phyloP scores from a whole-genome alignment of 1,140 invertebrate species.

The Ips typographus region DNA sequence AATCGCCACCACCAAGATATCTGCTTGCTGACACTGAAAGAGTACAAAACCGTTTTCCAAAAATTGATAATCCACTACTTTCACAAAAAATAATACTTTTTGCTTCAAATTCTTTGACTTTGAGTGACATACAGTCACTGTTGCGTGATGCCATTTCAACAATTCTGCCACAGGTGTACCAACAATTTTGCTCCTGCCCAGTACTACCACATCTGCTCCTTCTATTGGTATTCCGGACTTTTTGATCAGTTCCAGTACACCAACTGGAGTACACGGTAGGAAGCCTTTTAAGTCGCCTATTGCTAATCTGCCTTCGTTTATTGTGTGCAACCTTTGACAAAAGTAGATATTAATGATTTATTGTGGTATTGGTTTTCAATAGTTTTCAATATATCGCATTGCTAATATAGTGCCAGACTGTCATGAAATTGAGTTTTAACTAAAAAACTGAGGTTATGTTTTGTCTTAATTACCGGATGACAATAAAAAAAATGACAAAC shows the following conservation, averaged over 20 bases:
- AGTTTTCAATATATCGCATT: too few species aligned
- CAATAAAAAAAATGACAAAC: too few species aligned
- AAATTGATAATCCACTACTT: neutral
- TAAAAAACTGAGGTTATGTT: too few species aligned
- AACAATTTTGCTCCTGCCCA: slow-evolving; percentile 97
- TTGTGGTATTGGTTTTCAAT: neutral
- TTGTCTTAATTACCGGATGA: too few species aligned
- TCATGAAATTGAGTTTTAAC: too few species aligned
- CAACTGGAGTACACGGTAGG: slow-evolving; percentile 90
- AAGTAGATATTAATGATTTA: neutral
- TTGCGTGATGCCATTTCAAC: slow-evolving; percentile 95
- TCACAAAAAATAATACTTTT: slow-evolving; percentile 60
- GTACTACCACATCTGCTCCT: slow-evolving; percentile 87
- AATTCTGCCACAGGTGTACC: slow-evolving; percentile 93
- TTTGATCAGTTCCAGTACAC: slow-evolving; percentile 90
- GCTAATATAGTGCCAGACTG: too few species aligned
- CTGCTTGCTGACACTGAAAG: slow-evolving; percentile 65
- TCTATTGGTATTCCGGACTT: slow-evolving; percentile 75
- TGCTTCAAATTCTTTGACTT: slow-evolving; percentile 82
- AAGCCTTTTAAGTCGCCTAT: slow-evolving; percentile 85
- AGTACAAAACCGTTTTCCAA: neutral
- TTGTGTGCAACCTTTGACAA: slow-evolving; percentile 74
- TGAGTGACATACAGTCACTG: slow-evolving; percentile 96
- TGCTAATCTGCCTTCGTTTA: slow-evolving; percentile 87
- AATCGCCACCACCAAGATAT: slow-evolving; percentile 96